phyloP scores from a whole-genome alignment of 2,888 invertebrate genomes.

The Nezara viridula region DNA sequence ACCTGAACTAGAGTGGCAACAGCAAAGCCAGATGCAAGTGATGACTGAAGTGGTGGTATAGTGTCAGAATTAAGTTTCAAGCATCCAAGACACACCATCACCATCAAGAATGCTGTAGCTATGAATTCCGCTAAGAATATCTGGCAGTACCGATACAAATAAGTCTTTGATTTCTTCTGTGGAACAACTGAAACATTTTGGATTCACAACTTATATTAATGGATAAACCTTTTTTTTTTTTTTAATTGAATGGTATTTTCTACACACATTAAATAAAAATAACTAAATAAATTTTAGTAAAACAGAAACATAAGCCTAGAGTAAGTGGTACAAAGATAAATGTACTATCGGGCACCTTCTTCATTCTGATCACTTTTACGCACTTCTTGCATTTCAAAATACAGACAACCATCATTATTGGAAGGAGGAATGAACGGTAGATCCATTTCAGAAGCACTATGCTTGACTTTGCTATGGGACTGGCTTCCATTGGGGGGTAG shows the following conservation, averaged over 20 bases:
- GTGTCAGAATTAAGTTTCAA: neutral
- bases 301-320: neutral
- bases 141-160: conserved; percentile 39
- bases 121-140: conserved; percentile 46
- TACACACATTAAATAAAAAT: neutral
- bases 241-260: neutral
- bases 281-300: neutral
- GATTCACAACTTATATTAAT: conserved; percentile 6
- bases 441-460: neutral
- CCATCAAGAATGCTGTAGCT: conserved; percentile 29
- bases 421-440: neutral
- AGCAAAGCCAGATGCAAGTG: conserved; percentile 47
- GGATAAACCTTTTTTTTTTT: neutral
- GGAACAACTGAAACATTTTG: conserved; percentile 51
- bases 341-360: neutral
- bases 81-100: conserved; percentile 50
- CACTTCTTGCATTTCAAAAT: conserved; percentile 2
- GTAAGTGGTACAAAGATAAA: neutral
- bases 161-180: conserved; percentile 17
- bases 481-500: too few species aligned
- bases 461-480: too few species aligned
- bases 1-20: conserved; percentile 53
- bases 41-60: conserved; percentile 28
- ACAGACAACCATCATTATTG: neutral
- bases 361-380: neutral